Evolutionary conservation across 2,797 vertebrate genomes (phyloP), one percentile per base, ranked within the genome.

Genomic region (Chloroceryle inda): DNA sequence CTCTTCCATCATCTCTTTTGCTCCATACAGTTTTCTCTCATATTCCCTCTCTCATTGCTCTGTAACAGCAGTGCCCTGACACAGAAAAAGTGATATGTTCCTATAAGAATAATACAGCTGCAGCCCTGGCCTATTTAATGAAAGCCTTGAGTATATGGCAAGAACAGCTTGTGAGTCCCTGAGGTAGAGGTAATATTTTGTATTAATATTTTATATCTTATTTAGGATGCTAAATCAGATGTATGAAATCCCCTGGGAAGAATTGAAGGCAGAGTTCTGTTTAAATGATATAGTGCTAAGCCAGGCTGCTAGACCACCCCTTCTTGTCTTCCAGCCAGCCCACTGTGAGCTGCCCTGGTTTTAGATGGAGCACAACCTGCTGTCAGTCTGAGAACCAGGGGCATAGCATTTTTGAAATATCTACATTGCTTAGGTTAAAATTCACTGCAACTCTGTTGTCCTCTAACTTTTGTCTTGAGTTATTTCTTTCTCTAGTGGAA

Each of bases 171-270:
- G 80, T 58, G 52, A 90, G 84, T 96, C 95, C 80, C 97, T 73
- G 89, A 97, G 91, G 96, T 82, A 78, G 86, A 94, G 73, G 85
- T 58, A 97, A 90, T 96, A 94, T 96, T 96, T 97, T 85, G 92
- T 91, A 96, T 96, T 97, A 97, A 97, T 97, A 97, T 96, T 96
- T 94, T 92, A 97, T 97, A 94, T 91, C 89, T 94, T 97, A 95
- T 96, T 97, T 97, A 96, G 85, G 66, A 90, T 92, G 92, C 92
- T 94, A 95, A 96, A 97, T 94, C 93, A 96, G 91, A 94, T 76
- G 93, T 91, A 90, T 89, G 81, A 94, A 97, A 55, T 85, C 92
- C 84, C 95, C 27, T 1, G 11, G 96, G 93, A 96, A 88, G 62
- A 76, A 52, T 3, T 69, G 77, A 89, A 92, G 56, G 40, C 68